phyloP scores from a whole-genome alignment of 2,888 invertebrate genomes.

The Habrosyne pyritoides region DNA sequence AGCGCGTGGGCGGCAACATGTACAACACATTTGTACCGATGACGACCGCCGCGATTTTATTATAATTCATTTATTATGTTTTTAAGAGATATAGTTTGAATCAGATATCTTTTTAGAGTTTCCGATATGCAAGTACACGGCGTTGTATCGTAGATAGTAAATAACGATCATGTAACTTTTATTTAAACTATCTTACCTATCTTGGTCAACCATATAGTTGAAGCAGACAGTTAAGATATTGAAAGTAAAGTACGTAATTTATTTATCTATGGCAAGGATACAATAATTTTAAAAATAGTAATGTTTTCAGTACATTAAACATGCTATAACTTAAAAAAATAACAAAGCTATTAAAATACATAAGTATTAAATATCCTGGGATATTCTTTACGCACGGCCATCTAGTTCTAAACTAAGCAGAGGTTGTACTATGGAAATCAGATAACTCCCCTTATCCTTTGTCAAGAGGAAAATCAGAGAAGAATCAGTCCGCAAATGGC shows the following conservation, averaged over 20 bases:
- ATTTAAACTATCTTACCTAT: background rate
- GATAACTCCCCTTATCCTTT: too few species aligned
- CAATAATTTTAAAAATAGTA: too few species aligned
- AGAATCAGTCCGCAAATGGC: too few species aligned
- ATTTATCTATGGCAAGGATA: background rate
- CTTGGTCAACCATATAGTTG: background rate
- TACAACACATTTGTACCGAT: conserved; percentile 75
- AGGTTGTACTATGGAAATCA: too few species aligned
- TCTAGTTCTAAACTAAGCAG: too few species aligned
- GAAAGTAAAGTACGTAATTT: background rate
- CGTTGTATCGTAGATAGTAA: conserved; percentile 1
- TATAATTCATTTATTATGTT: conserved; percentile 80
- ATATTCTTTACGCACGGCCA: too few species aligned
- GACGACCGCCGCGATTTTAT: conserved; percentile 71
- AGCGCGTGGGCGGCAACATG: conserved; percentile 68
- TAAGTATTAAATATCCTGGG: too few species aligned
- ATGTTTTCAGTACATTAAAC: too few species aligned
- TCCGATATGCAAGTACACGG: background rate
- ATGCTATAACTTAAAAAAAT: too few species aligned
- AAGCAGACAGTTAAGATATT: background rate
- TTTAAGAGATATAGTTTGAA: conserved; percentile 50
- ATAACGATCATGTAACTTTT: conserved; percentile 1
- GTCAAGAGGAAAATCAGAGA: too few species aligned
- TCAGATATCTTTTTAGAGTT: conserved; percentile 19
- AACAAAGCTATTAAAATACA: too few species aligned